Evolutionary conservation across 2,797 vertebrate species (phyloP).

Genomic region (Nothura maculosa): DNA sequence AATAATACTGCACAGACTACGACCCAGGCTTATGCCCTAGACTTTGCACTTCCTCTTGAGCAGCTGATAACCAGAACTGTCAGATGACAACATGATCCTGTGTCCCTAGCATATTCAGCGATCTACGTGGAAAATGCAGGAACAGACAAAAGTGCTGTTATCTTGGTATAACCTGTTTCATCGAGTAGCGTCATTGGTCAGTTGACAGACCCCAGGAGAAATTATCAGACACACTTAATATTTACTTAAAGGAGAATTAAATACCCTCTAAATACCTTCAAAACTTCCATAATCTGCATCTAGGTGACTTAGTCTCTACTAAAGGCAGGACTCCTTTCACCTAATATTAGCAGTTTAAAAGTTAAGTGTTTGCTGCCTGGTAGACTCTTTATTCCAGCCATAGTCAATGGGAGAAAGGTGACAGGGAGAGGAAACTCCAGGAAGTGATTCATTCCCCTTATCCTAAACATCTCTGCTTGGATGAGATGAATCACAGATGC

Average conservation of each 20-base stretch:
- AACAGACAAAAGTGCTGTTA: not conserved
- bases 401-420: not conserved
- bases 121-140: not conserved
- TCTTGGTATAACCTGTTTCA: not conserved
- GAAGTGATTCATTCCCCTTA: constrained; percentile 21
- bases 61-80: not conserved
- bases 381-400: not conserved
- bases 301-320: not conserved
- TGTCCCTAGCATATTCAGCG: not conserved
- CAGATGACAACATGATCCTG: not conserved
- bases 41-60: not conserved
- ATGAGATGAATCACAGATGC: constrained; percentile 12
- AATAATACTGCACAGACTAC: not conserved
- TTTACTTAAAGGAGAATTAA: not conserved
- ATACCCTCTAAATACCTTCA: too few species aligned
- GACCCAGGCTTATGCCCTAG: not conserved
- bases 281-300: not conserved
- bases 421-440: not conserved
- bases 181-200: not conserved
- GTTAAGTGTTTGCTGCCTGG: not conserved
- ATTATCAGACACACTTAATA: not conserved
- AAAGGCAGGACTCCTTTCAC: not conserved
- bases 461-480: not conserved
- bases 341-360: not conserved
- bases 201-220: not conserved